These are phyloP conservation scores for Arizona elegans DNA, from an alignment of 2,113 vertebrate genomes.

Conservation along the genomic window DNA sequence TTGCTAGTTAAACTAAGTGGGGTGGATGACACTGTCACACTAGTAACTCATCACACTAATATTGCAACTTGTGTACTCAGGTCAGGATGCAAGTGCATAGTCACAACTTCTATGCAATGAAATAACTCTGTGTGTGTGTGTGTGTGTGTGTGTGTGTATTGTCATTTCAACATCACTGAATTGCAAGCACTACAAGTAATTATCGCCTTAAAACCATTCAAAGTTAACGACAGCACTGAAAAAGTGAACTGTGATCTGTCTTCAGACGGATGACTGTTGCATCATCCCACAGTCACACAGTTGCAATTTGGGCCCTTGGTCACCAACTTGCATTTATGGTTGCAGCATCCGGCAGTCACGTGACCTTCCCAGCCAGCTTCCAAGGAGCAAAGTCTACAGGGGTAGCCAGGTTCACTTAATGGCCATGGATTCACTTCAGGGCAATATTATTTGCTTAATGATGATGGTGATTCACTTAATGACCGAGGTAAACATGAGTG, in stretches of 20 bases:
- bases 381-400: not conserved
- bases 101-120: not conserved
- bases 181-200: not conserved
- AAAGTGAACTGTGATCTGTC: not conserved
- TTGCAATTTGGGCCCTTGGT: not conserved
- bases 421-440: not conserved
- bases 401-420: not conserved
- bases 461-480: not conserved
- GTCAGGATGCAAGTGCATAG: not conserved
- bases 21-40: not conserved
- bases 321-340: not conserved
- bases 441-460: not conserved
- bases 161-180: not conserved
- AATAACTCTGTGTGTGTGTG: too few species aligned
- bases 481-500: not conserved
- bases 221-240: not conserved
- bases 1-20: too few species aligned
- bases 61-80: not conserved
- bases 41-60: not conserved
- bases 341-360: not conserved
- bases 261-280: not conserved
- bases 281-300: not conserved
- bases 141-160: too few species aligned
- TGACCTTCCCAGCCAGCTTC: not conserved
- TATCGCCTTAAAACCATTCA: too few species aligned